Conservation (phyloP, 2,797 vertebrate species). For the Tapirus indicus region DNA sequence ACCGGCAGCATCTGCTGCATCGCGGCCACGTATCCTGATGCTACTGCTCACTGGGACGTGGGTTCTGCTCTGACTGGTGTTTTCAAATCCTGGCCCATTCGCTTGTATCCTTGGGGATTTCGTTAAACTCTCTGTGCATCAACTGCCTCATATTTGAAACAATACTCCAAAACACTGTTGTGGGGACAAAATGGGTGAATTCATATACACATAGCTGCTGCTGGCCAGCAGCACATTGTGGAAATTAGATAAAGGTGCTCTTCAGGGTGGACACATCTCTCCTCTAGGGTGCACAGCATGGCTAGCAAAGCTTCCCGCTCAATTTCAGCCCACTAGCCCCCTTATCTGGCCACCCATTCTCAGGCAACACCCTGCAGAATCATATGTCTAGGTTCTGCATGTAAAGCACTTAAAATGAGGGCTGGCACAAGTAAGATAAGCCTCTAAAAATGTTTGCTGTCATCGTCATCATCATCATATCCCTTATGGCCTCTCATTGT, state of each 20-base stretch:
- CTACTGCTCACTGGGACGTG: accelerated
- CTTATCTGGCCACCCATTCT: neutral
- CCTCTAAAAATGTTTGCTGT: neutral
- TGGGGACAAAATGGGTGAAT: neutral
- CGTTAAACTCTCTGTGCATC: neutral
- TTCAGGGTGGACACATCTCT: neutral
- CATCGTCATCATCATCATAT: neutral
- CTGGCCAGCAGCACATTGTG: neutral
- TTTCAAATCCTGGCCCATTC: neutral
- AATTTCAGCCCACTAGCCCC: neutral
- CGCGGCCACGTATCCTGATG: accelerated
- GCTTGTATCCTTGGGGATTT: neutral
- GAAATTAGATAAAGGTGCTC: neutral
- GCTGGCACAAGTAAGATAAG: neutral
- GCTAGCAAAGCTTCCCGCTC: neutral
- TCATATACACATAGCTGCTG: neutral
- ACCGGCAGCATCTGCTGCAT: too few relatives aligned
- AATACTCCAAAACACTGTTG: neutral
- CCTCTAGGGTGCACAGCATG: neutral
- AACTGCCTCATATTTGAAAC: neutral
- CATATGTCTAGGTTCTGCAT: neutral
- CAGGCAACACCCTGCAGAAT: neutral
- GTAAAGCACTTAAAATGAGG: neutral
- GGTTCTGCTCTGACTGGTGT: neutral
- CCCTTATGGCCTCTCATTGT: neutral